phyloP scores from a whole-genome alignment of 1,140 invertebrate species.

The Eriocheir sinensis region DNA sequence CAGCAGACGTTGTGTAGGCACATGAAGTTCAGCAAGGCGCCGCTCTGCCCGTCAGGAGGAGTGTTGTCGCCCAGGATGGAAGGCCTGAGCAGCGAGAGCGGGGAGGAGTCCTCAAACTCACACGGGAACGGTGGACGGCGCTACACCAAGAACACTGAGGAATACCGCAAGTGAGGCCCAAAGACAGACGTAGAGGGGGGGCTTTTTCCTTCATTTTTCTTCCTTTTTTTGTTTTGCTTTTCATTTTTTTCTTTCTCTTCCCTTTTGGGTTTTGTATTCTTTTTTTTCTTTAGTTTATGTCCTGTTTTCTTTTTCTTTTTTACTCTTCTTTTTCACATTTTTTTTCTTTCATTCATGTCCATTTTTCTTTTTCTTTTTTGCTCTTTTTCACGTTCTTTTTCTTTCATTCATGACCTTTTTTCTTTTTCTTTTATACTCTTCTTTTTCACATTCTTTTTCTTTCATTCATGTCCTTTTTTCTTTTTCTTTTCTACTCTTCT shows the following conservation, averaged over 20 bases:
- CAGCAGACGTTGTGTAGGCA: background rate
- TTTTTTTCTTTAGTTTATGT: too few species aligned
- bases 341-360: background rate
- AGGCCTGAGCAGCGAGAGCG: constrained; percentile 59
- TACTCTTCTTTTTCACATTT: background rate
- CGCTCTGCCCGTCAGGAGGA: background rate
- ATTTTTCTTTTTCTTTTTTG: too few species aligned
- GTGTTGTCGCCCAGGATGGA: constrained; percentile 60
- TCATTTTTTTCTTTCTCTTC: too few species aligned
- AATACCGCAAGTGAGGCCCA: constrained; percentile 49
- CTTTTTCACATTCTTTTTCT: too few species aligned
- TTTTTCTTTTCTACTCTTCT: too few species aligned
- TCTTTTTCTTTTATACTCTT: too few species aligned
- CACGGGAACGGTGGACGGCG: constrained; percentile 37
- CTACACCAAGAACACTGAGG: constrained; percentile 50
- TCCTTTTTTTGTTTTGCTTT: background rate
- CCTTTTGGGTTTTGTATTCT: too few species aligned
- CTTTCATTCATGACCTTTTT: too few species aligned
- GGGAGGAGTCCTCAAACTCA: constrained; percentile 41
- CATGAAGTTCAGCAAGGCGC: background rate
- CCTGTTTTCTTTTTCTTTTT: background rate
- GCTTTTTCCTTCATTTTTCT: background rate
- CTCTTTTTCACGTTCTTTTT: too few species aligned
- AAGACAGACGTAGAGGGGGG: background rate
- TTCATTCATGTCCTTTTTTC: too few species aligned